Evolutionary conservation across 2,797 vertebrate species (phyloP).

Genomic region (Parauchenoglanis punctatus): DNA sequence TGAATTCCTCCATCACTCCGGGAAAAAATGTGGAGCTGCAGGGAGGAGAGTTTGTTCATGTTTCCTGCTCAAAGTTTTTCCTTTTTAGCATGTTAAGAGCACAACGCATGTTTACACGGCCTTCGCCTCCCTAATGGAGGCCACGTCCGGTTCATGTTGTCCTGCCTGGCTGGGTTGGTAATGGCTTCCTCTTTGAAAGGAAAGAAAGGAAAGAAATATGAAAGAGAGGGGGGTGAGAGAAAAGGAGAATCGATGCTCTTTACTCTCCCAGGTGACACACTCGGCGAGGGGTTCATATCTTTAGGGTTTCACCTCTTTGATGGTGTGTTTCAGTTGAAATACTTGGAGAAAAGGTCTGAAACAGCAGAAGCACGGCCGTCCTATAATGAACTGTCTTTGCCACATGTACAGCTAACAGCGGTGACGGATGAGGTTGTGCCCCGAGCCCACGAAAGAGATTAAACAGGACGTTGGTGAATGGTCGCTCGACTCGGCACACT

Average conservation of each 20-base stretch:
- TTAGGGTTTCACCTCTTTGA: conserved; percentile 30
- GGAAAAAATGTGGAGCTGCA: not conserved
- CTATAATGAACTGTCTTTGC: conserved; percentile 22
- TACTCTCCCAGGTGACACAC: conserved; percentile 26
- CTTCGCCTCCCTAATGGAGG: conserved; percentile 48
- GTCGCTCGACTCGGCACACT: conserved; percentile 10
- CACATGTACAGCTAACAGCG: conserved; percentile 23
- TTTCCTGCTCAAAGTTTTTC: not conserved
- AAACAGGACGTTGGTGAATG: conserved; percentile 26
- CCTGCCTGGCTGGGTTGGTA: conserved; percentile 24
- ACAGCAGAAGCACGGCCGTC: conserved; percentile 20
- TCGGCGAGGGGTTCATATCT: conserved; percentile 16
- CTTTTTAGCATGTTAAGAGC: conserved; percentile 46
- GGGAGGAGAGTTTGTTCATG: too few species aligned
- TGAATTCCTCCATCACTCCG: not conserved
- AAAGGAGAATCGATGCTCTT: conserved; percentile 38
- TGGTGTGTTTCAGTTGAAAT: conserved; percentile 29
- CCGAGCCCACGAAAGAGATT: conserved; percentile 35
- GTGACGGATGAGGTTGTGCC: conserved; percentile 26
- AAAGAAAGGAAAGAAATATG: conserved; percentile 10
- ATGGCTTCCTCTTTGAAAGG: conserved; percentile 44
- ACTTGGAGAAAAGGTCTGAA: conserved; percentile 17
- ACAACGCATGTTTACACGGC: conserved; percentile 28
- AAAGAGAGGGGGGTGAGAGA: not conserved
- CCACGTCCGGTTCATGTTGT: conserved; percentile 26